Evolutionary conservation across 2,797 vertebrate genomes (phyloP).

Genomic region (Etheostoma perlongum): DNA sequence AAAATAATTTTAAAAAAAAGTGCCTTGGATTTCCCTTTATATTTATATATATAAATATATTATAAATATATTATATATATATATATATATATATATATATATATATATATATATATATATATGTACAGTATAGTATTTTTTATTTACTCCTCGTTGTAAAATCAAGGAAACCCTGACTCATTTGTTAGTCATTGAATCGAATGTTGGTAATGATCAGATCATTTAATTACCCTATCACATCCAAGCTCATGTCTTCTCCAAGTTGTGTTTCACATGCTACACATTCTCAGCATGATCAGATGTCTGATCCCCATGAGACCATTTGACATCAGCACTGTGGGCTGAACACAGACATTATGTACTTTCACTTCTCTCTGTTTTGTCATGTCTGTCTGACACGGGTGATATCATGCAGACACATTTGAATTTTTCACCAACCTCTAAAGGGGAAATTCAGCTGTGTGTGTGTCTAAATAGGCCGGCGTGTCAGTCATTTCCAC

Average conservation of each 20-base stretch:
- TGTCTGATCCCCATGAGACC: slow-evolving; percentile 18
- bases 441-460: slow-evolving; percentile 63
- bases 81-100: too few relatives aligned
- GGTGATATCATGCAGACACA: slow-evolving; percentile 46
- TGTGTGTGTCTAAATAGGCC: slow-evolving; percentile 18
- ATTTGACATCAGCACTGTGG: slow-evolving; percentile 59
- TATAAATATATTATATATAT: too few relatives aligned
- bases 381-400: slow-evolving; percentile 52
- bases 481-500: slow-evolving; percentile 38
- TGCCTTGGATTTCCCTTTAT: too few relatives aligned
- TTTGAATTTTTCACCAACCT: slow-evolving; percentile 37
- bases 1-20: too few relatives aligned
- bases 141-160: neutral
- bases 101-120: too few relatives aligned
- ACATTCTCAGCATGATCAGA: slow-evolving; percentile 21
- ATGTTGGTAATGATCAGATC: neutral
- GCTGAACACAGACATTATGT: slow-evolving; percentile 38
- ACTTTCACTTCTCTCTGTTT: slow-evolving; percentile 76
- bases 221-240: neutral
- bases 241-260: neutral
- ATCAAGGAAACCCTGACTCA: slow-evolving; percentile 22
- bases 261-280: slow-evolving; percentile 23
- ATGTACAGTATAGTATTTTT: neutral
- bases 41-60: too few relatives aligned
- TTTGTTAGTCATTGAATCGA: too few relatives aligned